Base-by-base conservation (phyloP, 2,797 vertebrate species). In the Semotilus atromaculatus region DNA sequence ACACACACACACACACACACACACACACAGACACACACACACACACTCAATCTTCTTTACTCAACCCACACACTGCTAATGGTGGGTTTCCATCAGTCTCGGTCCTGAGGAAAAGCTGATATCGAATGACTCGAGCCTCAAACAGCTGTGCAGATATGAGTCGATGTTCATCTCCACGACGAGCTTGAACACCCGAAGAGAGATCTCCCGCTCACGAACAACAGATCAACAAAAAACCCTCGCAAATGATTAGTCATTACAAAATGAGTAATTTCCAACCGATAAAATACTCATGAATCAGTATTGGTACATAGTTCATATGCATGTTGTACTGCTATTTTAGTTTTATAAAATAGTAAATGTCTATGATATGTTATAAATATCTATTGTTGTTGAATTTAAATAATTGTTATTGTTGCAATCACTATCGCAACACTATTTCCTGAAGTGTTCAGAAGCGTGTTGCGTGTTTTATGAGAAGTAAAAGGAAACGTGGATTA, bases 21-120 rank as follows among this genome's bases (percentile, higher is more conserved):
- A 82, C 51, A 45, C 85, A 91, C 86, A 81, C 88, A 55, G 68
- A 82, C 85, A 89, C 84, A 89, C 55, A 79, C 85, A 80, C 90
- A 66, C 73, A 31, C 31, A 64, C 78, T 64, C 60, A 1, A 8
- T 55, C 19, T 21, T 55, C 53, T 55, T 55, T 55, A 38, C 38
- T 38, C 38, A 7, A 38, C 38, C 38, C 23, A 18, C 11, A n/a
- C n/a, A 21, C 9, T 16, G 36, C 66, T 71, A 29, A 51, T 34
- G 55, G 82, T 68, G 43, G 21, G 16, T 76, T 72, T 75, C 60
- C 82, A 86, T 84, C 70, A 83, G 88, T 71, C 62, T 43, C 40
- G 29, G 64, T 70, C 71, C 58, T 66, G 31, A 23, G 58, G 64
- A 29, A 48, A 72, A 76, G 34, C 40, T 18, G 45, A 60, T 64